These are phyloP conservation scores for Unio pictorum DNA, from an alignment of 2,888 invertebrate genomes.

Conservation along the genomic window DNA sequence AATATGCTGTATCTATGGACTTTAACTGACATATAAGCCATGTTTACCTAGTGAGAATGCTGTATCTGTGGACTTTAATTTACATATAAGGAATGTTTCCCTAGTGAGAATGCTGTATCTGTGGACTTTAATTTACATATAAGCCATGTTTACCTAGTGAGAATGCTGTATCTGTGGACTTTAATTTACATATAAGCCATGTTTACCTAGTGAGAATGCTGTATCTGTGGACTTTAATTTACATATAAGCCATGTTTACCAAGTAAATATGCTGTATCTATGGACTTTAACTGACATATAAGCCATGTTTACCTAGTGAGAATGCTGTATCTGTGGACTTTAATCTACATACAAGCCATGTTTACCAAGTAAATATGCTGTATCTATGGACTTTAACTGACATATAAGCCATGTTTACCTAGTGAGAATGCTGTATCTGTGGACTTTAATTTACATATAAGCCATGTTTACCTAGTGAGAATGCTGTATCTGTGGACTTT, in stretches of 20 bases:
- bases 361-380: constrained; percentile 89
- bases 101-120: too few relatives aligned
- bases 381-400: constrained; percentile 79
- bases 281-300: too few relatives aligned
- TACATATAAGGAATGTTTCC: too few relatives aligned
- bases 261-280: too few relatives aligned
- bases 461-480: constrained; percentile 80
- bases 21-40: neutral
- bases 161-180: constrained; percentile 94
- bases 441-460: too few relatives aligned
- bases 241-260: too few relatives aligned
- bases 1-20: neutral
- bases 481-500: constrained; percentile 92
- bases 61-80: constrained; percentile 81
- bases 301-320: constrained; percentile 78
- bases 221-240: constrained; percentile 81
- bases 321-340: constrained; percentile 95
- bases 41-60: constrained; percentile 87
- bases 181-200: constrained; percentile 85
- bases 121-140: too few relatives aligned
- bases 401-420: too few relatives aligned
- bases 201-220: constrained; percentile 87
- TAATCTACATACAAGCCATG: constrained; percentile 84
- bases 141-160: constrained; percentile 78
- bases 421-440: too few relatives aligned